Conservation (phyloP, 1,140 invertebrate species). For the Pseudomyrmex flavicornis region DNA sequence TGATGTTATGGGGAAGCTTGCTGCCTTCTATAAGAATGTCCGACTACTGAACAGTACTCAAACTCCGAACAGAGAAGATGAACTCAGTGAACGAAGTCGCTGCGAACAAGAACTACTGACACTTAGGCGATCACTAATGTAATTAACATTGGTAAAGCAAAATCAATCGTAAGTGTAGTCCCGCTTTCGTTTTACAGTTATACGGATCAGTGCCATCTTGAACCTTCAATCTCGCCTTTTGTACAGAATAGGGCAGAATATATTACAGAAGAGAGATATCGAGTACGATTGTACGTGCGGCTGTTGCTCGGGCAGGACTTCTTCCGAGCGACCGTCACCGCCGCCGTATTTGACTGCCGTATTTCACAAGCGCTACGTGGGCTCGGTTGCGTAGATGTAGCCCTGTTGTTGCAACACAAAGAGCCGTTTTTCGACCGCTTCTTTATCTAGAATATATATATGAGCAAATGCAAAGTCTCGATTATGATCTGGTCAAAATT, state of each 20-base stretch:
- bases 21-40: no score
- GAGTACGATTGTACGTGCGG: slow-evolving; percentile 67
- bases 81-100: no score
- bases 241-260: slow-evolving; percentile 75
- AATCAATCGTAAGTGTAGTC: slow-evolving; percentile 20
- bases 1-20: no score
- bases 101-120: no score
- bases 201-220: neutral
- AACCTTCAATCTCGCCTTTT: slow-evolving; percentile 61
- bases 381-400: slow-evolving; percentile 90
- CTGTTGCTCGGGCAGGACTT: slow-evolving; percentile 49
- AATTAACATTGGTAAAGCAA: slow-evolving; percentile 42
- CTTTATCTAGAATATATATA: slow-evolving; percentile 89
- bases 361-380: slow-evolving; percentile 84
- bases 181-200: slow-evolving; percentile 12
- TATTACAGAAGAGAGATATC: slow-evolving; percentile 75
- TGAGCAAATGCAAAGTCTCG: neutral
- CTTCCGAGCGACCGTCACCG: slow-evolving; percentile 41
- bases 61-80: no score
- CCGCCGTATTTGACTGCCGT: slow-evolving; percentile 70
- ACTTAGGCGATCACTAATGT: no score
- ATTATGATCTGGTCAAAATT: neutral
- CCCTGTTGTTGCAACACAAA: slow-evolving; percentile 94
- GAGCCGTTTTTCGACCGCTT: slow-evolving; percentile 95
- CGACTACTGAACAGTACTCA: no score